Evolutionary conservation across 1,140 invertebrate genomes (phyloP).

Genomic region (Drosophila takahashii): DNA sequence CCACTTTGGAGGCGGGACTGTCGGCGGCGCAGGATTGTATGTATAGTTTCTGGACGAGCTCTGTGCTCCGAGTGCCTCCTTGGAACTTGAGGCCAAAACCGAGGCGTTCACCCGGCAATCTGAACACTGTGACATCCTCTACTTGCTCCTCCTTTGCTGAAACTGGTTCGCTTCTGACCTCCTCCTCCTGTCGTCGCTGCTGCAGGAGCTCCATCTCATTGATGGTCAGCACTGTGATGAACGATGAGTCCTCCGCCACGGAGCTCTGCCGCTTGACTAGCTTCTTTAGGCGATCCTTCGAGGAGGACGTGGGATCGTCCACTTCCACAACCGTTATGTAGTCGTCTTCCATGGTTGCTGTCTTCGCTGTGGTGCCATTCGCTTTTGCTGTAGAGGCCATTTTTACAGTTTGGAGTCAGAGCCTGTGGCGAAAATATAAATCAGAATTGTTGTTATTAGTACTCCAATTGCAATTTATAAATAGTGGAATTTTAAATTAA

Average conservation of each 20-base stretch:
- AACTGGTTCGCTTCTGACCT: background rate
- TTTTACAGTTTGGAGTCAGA: conserved; percentile 11
- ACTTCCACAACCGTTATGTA: conserved; percentile 90
- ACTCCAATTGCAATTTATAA: background rate
- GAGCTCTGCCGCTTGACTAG: conserved; percentile 85
- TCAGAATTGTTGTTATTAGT: too few relatives aligned
- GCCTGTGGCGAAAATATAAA: background rate
- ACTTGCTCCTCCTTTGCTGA: background rate
- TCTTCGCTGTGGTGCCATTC: conserved; percentile 34
- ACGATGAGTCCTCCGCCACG: conserved; percentile 74
- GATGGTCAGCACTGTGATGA: conserved; percentile 79
- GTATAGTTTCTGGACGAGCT: conserved; percentile 90
- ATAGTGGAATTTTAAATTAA: background rate
- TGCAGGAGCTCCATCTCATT: conserved; percentile 71
- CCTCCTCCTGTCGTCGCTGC: conserved; percentile 46
- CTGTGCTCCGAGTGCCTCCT: conserved; percentile 91
- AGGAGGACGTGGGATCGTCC: conserved; percentile 84
- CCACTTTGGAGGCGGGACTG: conserved; percentile 93
- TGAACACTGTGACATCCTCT: conserved; percentile 91
- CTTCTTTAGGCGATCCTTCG: conserved; percentile 75
- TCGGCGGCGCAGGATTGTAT: conserved; percentile 95
- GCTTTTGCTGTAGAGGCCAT: conserved; percentile 43
- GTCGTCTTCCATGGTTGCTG: conserved; percentile 77
- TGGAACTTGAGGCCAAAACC: conserved; percentile 97
- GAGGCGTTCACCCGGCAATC: conserved; percentile 94